Conservation (phyloP, 2,888 invertebrate genomes). For the Ormyrus thymus region DNA sequence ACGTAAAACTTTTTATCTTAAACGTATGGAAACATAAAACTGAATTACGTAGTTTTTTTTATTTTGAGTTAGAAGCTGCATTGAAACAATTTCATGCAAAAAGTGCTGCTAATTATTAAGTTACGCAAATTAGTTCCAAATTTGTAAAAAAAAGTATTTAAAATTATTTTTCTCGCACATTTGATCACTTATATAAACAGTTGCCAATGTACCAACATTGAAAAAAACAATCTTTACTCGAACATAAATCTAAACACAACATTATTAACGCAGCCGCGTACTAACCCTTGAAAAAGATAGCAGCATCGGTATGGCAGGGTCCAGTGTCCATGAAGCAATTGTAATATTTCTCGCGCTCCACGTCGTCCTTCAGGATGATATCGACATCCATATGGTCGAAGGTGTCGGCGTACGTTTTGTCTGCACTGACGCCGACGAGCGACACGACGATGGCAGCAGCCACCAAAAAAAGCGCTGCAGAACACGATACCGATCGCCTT, state of each 20-base stretch:
- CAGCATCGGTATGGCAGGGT: conserved; percentile 64
- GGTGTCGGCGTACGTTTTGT: conserved; percentile 59
- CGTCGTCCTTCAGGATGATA: conserved; percentile 64
- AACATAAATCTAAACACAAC: not conserved
- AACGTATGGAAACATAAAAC: no score
- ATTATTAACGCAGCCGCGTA: not conserved
- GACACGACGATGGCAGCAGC: not conserved
- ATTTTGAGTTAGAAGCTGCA: no score
- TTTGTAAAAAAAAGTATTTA: no score
- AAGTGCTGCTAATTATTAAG: no score
- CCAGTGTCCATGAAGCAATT: conserved; percentile 64
- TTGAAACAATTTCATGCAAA: no score
- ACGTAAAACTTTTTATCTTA: no score
- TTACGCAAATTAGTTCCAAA: no score
- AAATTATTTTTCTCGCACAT: no score
- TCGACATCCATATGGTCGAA: conserved; percentile 67
- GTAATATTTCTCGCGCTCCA: conserved; percentile 65
- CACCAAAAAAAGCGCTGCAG: not conserved
- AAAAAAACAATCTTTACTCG: no score
- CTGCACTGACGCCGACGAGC: not conserved
- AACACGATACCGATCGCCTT: not conserved
- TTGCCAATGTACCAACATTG: no score
- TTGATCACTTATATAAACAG: no score
- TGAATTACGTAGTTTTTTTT: no score
- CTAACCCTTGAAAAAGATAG: conserved; percentile 64